These are phyloP conservation scores for Drosophila lini DNA, from an alignment of 1,140 invertebrate species.

Conservation along the genomic window DNA sequence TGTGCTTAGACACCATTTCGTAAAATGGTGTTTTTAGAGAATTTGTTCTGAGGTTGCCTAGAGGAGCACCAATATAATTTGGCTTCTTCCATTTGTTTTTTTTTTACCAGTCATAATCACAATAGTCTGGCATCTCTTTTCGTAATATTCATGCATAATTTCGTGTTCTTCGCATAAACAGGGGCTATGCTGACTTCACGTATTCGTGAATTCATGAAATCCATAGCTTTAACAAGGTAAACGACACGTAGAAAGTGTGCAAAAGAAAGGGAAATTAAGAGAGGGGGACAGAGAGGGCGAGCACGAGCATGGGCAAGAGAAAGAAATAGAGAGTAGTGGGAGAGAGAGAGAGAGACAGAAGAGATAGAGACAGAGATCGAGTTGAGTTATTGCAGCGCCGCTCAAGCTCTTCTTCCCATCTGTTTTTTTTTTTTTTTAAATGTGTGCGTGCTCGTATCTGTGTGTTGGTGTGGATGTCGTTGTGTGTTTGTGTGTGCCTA, in stretches of 20 bases:
- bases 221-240: not conserved
- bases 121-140: slow-evolving; percentile 3
- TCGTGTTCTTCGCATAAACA: not conserved
- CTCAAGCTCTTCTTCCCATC: slow-evolving; percentile 47
- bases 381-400: slow-evolving; percentile 43
- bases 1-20: not conserved
- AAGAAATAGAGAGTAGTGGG: slow-evolving; percentile 26
- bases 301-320: slow-evolving; percentile 32
- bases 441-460: slow-evolving; percentile 10
- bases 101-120: not conserved
- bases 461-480: slow-evolving; percentile 9
- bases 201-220: not conserved
- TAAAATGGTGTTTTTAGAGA: not conserved
- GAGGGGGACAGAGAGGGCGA: slow-evolving; percentile 22
- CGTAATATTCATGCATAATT: not conserved
- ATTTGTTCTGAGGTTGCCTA: no score
- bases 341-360: slow-evolving; percentile 36
- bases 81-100: not conserved
- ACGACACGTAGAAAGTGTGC: slow-evolving; percentile 34
- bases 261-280: slow-evolving; percentile 11
- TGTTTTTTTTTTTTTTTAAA: slow-evolving; percentile 11
- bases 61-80: no score
- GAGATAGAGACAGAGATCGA: slow-evolving; percentile 35
- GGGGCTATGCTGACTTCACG: not conserved
- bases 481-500: slow-evolving; percentile 84